Evolutionary conservation across 2,888 invertebrate species (phyloP).

Genomic region (Leptinotarsa rubiginosa): DNA sequence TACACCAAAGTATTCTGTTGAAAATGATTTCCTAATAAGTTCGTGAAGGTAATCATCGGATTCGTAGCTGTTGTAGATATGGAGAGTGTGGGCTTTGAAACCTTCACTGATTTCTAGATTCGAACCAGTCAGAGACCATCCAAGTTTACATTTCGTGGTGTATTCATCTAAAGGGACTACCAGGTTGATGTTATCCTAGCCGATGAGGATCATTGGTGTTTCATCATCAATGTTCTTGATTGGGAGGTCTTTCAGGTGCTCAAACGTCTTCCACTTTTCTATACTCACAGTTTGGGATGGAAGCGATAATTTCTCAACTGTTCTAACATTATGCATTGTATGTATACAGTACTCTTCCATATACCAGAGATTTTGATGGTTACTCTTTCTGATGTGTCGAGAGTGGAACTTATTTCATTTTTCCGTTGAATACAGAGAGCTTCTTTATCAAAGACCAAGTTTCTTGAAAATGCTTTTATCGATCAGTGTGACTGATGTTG

Average conservation of each 20-base stretch:
- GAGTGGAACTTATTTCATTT: not conserved
- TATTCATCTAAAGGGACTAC: too few species aligned
- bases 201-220: slow-evolving; percentile 8
- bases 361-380: slow-evolving; percentile 1
- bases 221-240: too few species aligned
- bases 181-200: not conserved
- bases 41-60: too few species aligned
- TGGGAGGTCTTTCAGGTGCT: too few species aligned
- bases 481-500: slow-evolving; percentile 2
- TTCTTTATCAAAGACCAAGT: slow-evolving; percentile 10
- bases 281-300: not conserved
- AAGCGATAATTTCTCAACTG: not conserved
- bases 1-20: too few species aligned
- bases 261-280: not conserved
- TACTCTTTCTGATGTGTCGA: not conserved
- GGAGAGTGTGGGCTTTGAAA: too few species aligned
- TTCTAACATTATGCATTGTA: not conserved
- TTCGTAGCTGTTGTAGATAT: too few species aligned
- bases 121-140: too few species aligned
- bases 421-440: slow-evolving; percentile 17
- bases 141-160: too few species aligned
- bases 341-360: not conserved
- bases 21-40: too few species aligned
- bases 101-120: too few species aligned
- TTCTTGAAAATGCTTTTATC: slow-evolving; percentile 1